Base-by-base conservation (phyloP, 2,113 vertebrate species). In the Columbina picui region DNA sequence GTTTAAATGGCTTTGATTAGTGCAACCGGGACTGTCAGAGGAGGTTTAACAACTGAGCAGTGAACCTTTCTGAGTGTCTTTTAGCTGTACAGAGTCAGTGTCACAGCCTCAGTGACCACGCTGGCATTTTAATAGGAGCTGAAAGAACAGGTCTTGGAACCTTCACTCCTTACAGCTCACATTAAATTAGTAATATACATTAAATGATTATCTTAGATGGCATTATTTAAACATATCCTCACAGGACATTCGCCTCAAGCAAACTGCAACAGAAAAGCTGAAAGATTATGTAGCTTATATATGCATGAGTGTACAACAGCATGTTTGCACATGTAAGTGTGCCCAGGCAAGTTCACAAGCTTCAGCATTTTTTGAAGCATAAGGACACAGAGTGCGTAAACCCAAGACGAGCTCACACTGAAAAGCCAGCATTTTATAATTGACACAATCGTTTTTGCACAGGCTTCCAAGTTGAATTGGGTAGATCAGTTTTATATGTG, bases 211-310 rank as follows among this genome's bases (percentile, higher is more conserved):
- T 69, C 64, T 89, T 60, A 65, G 89, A 18, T 69, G 83, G 91
- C 93, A 92, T 93, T 36, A 93, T 64, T 93, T 95, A 95, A 96
- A 91, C 61, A 86, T 65, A 39, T 82, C 36, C 89, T 86, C 32
- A 12, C 68, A 96, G 91, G 91, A 84, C 87, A 56, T 70, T 77
- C 49, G 89, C 92, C 91, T 93, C 75, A 15, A 93, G 91, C 78
- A 29, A 84, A 68, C 34, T 41, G 67, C 77, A 73, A 61, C 39
- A 11, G 65, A 17, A 38, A 15, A 68, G 56, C 61, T 25, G 29
- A 29, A 32, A 36, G 19, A 56, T n/a, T 57, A 26, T 26, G 73
- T 9, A 82, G 74, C 67, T 95, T 60, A 50, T 25, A 43, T 22
- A 7, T 13, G 81, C 87, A 14, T 57, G 77, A 92, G 87, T 9